Conservation (phyloP, 2,113 vertebrate genomes). For the Lucifuga dentata region DNA sequence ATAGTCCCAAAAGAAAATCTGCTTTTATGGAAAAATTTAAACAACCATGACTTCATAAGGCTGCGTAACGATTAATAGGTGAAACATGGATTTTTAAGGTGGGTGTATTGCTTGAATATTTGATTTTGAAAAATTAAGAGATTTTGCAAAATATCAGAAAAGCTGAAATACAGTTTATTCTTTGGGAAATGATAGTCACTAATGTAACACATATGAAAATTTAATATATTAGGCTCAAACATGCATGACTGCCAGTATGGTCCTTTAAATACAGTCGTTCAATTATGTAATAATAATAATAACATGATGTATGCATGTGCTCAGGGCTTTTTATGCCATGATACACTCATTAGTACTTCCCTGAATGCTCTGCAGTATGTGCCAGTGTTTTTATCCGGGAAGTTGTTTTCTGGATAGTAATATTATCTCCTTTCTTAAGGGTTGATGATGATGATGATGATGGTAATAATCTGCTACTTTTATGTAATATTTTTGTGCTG, state of each 20-base stretch:
- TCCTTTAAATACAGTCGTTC: background rate
- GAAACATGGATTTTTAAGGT: no score
- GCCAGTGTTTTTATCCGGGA: slow-evolving; percentile 15
- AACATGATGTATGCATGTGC: slow-evolving; percentile 35
- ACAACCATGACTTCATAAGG: no score
- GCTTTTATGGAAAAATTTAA: no score
- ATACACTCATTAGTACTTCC: slow-evolving; percentile 35
- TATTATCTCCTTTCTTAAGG: slow-evolving; percentile 26
- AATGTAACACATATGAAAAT: no score
- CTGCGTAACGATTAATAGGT: no score
- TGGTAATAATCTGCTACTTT: slow-evolving; percentile 24
- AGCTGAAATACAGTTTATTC: no score
- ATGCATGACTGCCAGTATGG: slow-evolving; percentile 6
- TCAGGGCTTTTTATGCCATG: slow-evolving; percentile 40
- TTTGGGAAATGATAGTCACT: no score
- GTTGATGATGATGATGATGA: slow-evolving; percentile 3
- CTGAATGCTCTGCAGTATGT: slow-evolving; percentile 14
- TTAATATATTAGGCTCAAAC: no score
- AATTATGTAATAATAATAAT: slow-evolving; percentile 50
- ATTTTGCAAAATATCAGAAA: no score
- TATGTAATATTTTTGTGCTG: slow-evolving; percentile 3
- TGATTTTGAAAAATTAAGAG: no score
- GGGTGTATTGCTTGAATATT: no score
- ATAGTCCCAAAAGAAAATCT: no score
- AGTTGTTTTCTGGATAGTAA: background rate